Percentiles rank a stretch among this genome's conserved stretches.
Evolutionary conservation across 2,797 vertebrate species (phyloP).

Genomic region (Peromyscus aztecus): DNA sequence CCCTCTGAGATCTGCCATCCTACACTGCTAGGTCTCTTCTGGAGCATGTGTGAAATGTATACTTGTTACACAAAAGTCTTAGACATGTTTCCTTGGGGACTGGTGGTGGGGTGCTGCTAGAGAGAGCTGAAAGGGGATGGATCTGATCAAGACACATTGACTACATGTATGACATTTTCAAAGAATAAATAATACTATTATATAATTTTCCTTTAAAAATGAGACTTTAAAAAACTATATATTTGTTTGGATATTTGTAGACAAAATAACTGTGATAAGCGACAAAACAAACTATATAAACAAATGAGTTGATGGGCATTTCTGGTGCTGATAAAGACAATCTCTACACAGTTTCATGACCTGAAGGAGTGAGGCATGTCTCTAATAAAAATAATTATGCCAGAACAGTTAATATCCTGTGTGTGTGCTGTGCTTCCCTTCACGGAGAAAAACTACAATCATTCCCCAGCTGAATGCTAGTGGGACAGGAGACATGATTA

Average conservation of each 20-base stretch:
- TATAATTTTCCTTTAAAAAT: neutral
- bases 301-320: neutral
- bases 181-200: neutral
- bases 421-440: neutral
- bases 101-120: neutral
- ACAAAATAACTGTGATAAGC: neutral
- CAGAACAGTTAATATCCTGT: neutral
- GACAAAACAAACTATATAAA: neutral
- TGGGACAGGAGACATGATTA: neutral
- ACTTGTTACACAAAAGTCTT: conserved; percentile 35
- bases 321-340: neutral
- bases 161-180: neutral
- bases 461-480: neutral
- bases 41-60: conserved; percentile 69
- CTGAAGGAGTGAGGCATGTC: neutral
- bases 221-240: neutral
- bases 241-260: neutral
- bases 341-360: neutral
- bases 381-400: neutral
- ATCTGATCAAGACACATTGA: neutral
- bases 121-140: neutral
- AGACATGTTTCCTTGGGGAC: neutral
- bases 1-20: conserved; percentile 54
- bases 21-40: conserved; percentile 25
- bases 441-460: neutral